Base-by-base conservation (phyloP, 2,113 vertebrate genomes). In the Channa maculata region DNA sequence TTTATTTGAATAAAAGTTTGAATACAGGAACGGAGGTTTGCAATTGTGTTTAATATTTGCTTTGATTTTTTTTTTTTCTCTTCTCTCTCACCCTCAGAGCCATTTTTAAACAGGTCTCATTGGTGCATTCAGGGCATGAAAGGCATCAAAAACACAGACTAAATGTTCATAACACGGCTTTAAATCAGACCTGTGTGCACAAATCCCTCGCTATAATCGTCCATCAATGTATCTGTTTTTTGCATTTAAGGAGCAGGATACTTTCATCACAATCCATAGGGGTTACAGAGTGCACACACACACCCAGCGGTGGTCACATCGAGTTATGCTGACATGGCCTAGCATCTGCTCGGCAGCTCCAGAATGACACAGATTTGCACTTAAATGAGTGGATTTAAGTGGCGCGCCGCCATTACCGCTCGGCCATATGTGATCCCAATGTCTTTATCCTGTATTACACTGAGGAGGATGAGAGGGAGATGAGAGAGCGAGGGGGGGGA, bases 301-400 rank as follows among this genome's bases (percentile, higher is more conserved):
- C 55, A 33, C 59, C 57, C 71, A 61, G 73, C 59, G 41, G 64
- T 77, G 87, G 87, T 89, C 82, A 88, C 77, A 86, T 89, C 48
- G 15, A 73, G 90, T 91, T 92, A 85, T 84, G 77, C 87, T 88
- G 91, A 92, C 88, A 91, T 83, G 85, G 88, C 67, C 84, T 33
- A 88, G 87, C 89, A 90, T 86, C 90, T 91, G 91, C 89, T 87
- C 76, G 71, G 84, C 79, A 74, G 87, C 83, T 88, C 82, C 86
- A 88, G 80, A 93, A 90, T 86, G 91, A 94, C 92, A 95, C 95
- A 95, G 93, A 96, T 97, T 98, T 97, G 96, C 96, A 96, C 96
- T 96, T 97, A 97, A 94, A 97, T 97, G 96, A 97, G 95, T 94
- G 95, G 96, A 96, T 94, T 95, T 96, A 96, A 95, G 95, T 94